phyloP scores from a whole-genome alignment of 2,888 invertebrate genomes.

The Petrolisthes cinctipes region DNA sequence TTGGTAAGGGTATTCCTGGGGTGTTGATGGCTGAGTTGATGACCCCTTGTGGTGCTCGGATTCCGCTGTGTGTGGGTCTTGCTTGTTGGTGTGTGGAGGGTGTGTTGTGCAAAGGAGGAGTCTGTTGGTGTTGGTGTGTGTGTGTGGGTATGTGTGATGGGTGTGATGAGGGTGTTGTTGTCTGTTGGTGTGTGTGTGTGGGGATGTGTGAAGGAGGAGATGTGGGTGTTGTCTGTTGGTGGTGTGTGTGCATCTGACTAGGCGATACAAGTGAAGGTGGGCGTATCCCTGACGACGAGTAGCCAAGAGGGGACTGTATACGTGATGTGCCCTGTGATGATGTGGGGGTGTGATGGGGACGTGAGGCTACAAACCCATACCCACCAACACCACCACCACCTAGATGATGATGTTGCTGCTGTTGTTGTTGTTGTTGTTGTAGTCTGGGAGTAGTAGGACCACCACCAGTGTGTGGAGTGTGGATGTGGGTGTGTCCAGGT shows the following conservation, averaged over 20 bases:
- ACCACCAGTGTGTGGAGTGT: not conserved
- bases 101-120: not conserved
- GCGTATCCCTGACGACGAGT: slow-evolving; percentile 42
- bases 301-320: slow-evolving; percentile 35
- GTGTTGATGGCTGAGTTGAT: slow-evolving; percentile 58
- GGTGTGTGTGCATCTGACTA: slow-evolving; percentile 27
- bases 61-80: slow-evolving; percentile 32
- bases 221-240: not conserved
- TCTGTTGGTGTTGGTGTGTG: not conserved
- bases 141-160: not conserved
- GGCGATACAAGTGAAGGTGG: slow-evolving; percentile 36
- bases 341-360: not conserved
- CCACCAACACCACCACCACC: no score
- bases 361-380: no score
- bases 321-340: not conserved
- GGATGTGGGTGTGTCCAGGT: not conserved
- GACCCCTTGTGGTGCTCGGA: slow-evolving; percentile 24
- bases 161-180: no score
- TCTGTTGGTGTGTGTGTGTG: no score
- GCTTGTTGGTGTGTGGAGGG: slow-evolving; percentile 16
- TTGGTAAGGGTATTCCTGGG: slow-evolving; percentile 48
- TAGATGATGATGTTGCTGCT: no score
- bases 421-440: no score
- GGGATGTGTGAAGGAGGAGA: no score
- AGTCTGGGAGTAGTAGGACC: not conserved